Percentiles rank a stretch among this genome's conserved stretches.
Conservation (phyloP, 2,888 invertebrate genomes). For the Pocota personata region DNA sequence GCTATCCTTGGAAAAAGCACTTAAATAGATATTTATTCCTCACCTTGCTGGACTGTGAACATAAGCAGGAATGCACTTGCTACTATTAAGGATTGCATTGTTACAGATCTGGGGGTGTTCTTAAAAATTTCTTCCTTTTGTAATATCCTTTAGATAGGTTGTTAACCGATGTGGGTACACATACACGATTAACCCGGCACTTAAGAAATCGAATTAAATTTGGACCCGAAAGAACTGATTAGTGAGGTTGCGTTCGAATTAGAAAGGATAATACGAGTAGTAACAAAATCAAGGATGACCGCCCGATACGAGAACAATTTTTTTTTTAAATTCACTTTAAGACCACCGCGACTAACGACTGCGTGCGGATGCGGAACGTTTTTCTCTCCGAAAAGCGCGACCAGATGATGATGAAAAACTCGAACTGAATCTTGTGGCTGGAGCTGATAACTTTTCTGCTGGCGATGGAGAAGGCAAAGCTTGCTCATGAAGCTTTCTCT, state of each 20-base stretch:
- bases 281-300: slow-evolving; percentile 27
- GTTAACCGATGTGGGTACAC: slow-evolving; percentile 1
- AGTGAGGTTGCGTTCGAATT: background rate
- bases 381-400: slow-evolving; percentile 63
- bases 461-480: slow-evolving; percentile 48
- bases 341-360: slow-evolving; percentile 59
- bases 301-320: slow-evolving; percentile 21
- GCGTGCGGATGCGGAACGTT: slow-evolving; percentile 66
- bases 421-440: slow-evolving; percentile 58
- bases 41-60: slow-evolving; percentile 83
- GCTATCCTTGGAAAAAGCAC: slow-evolving; percentile 42
- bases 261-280: slow-evolving; percentile 1
- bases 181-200: slow-evolving; percentile 53
- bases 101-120: slow-evolving; percentile 34
- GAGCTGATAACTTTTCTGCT: slow-evolving; percentile 38
- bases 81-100: slow-evolving; percentile 81
- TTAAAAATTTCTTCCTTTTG: background rate
- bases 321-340: slow-evolving; percentile 39
- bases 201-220: background rate
- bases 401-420: slow-evolving; percentile 69
- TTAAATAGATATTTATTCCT: slow-evolving; percentile 72
- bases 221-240: slow-evolving; percentile 30
- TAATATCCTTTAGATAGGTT: slow-evolving; percentile 13
- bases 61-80: slow-evolving; percentile 81
- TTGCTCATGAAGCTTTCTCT: slow-evolving; percentile 44